Conservation (phyloP, 2,113 vertebrate genomes). For the Hydropotes inermis region DNA sequence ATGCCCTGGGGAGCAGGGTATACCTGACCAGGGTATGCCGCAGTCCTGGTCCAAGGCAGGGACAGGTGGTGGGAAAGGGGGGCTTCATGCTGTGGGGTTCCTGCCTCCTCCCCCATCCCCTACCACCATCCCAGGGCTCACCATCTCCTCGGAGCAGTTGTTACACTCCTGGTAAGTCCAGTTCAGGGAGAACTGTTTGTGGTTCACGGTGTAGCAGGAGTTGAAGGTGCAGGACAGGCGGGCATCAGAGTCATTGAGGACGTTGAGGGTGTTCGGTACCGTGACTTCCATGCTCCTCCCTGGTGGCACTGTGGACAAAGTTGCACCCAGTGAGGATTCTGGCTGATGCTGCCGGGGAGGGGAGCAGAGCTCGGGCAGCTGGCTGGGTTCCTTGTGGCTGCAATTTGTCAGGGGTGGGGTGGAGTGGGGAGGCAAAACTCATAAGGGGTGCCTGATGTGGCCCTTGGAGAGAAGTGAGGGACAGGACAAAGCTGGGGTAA, state of each 20-base stretch:
- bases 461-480: background rate
- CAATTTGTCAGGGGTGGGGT: background rate
- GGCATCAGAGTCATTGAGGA: slow-evolving; percentile 90
- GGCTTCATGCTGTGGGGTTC: background rate
- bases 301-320: slow-evolving; percentile 74
- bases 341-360: background rate
- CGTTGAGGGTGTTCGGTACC: slow-evolving; percentile 81
- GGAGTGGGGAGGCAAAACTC: background rate
- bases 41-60: too few species aligned
- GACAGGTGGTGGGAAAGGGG: background rate
- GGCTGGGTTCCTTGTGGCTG: background rate
- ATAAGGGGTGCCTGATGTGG: background rate
- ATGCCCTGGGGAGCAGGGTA: background rate
- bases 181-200: slow-evolving; percentile 92
- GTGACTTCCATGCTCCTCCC: slow-evolving; percentile 90
- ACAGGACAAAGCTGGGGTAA: background rate
- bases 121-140: slow-evolving; percentile 72
- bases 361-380: background rate
- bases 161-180: slow-evolving; percentile 92
- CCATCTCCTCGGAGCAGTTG: slow-evolving; percentile 92
- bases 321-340: background rate
- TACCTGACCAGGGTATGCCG: background rate
- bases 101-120: background rate
- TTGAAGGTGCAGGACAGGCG: slow-evolving; percentile 93
- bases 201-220: slow-evolving; percentile 96